Conservation (phyloP, 2,888 invertebrate species). For the Drosophila leonis region DNA sequence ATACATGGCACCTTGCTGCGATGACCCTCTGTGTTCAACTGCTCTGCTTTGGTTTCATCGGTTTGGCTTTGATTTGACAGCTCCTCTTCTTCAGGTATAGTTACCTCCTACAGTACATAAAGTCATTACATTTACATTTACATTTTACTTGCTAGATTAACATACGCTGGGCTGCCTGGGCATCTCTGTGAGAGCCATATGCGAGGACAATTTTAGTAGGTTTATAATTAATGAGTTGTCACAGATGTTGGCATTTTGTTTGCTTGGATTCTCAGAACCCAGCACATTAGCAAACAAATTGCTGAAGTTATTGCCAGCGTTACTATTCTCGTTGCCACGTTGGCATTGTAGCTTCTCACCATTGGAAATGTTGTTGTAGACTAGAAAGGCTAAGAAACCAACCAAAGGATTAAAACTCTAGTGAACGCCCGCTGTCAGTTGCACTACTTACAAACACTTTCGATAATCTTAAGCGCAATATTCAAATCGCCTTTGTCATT, state of each 20-base stretch:
- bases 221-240: conserved; percentile 91
- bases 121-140: background rate
- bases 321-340: conserved; percentile 85
- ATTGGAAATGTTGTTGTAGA: conserved; percentile 87
- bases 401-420: background rate
- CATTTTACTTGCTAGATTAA: conserved; percentile 1
- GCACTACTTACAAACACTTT: conserved; percentile 88
- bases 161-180: conserved; percentile 86
- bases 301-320: conserved; percentile 88
- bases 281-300: conserved; percentile 92
- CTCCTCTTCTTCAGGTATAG: conserved; percentile 86
- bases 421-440: background rate
- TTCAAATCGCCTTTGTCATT: conserved; percentile 90
- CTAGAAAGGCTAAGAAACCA: conserved; percentile 85
- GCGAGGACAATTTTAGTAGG: conserved; percentile 89
- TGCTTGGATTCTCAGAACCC: conserved; percentile 87
- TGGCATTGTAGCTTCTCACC: conserved; percentile 87
- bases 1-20: conserved; percentile 89
- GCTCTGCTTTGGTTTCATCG: conserved; percentile 93
- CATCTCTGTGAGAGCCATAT: conserved; percentile 88
- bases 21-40: conserved; percentile 86
- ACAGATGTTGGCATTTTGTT: conserved; percentile 89
- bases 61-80: conserved; percentile 88
- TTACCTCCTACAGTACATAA: conserved; percentile 77
- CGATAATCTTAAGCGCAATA: conserved; percentile 90